phyloP scores from a whole-genome alignment of 2,797 vertebrate species.

The Neopelma chrysocephalum region DNA sequence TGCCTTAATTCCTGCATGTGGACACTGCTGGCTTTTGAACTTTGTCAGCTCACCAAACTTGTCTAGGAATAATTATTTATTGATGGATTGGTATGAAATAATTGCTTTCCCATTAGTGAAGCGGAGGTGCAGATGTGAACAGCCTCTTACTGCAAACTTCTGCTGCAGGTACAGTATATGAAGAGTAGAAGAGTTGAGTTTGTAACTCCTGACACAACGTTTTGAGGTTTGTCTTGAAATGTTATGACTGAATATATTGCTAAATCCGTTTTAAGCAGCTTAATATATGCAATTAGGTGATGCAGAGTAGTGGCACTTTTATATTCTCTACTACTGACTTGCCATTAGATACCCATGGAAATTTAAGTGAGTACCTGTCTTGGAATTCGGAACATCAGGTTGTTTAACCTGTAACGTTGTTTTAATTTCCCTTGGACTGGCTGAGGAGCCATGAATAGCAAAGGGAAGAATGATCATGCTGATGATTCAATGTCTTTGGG shows the following conservation, averaged over 20 bases:
- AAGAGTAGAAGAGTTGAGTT: neutral
- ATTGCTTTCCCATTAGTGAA: neutral
- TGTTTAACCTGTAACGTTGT: neutral
- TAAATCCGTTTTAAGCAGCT: neutral
- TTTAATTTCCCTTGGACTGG: neutral
- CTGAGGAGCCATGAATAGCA: neutral
- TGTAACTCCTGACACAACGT: neutral
- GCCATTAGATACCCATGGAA: neutral
- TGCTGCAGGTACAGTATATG: conserved; percentile 18
- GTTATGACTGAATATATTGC: neutral
- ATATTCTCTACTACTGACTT: conserved; percentile 17
- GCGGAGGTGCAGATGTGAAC: neutral
- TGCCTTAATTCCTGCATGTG: neutral
- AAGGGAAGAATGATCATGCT: neutral
- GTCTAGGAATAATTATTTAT: conserved; percentile 20
- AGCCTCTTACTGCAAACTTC: neutral
- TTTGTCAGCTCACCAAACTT: neutral
- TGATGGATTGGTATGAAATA: neutral
- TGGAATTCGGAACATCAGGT: neutral
- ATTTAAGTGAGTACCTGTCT: neutral
- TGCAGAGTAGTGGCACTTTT: neutral
- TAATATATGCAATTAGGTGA: neutral
- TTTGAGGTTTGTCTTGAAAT: neutral
- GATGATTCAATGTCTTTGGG: neutral
- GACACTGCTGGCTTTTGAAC: neutral